Evolutionary conservation across 2,113 vertebrate genomes (phyloP).

Genomic region (Choloepus hoffmanni): DNA sequence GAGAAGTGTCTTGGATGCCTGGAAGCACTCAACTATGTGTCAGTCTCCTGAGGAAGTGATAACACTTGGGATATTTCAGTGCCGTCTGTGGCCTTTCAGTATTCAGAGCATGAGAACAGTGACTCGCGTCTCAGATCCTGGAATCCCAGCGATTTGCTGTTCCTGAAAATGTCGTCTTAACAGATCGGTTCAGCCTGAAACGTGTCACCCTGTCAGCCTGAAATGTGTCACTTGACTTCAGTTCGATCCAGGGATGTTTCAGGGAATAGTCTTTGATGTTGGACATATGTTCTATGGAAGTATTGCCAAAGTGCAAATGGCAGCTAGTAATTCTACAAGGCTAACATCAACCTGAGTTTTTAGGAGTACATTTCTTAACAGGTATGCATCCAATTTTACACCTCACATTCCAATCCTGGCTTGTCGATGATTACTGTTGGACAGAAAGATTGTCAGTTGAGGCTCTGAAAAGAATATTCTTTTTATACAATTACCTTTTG

Average conservation of each 20-base stretch:
- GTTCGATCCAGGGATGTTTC: conserved; percentile 54
- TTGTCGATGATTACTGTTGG: conserved; percentile 54
- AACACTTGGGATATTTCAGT: conserved; percentile 60
- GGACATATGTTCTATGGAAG: conserved; percentile 54
- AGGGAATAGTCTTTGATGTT: conserved; percentile 32
- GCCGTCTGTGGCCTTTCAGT: conserved; percentile 70
- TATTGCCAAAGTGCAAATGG: neutral
- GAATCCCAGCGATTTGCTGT: conserved; percentile 47
- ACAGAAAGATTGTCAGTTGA: conserved; percentile 37
- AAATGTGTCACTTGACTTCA: neutral
- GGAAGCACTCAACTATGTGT: neutral
- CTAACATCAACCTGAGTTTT: neutral
- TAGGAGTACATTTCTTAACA: conserved; percentile 41
- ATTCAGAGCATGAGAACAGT: conserved; percentile 22
- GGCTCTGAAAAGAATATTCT: neutral
- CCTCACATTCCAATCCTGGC: neutral
- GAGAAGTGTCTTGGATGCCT: conserved; percentile 30
- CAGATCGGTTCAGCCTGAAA: conserved; percentile 63
- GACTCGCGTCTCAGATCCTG: conserved; percentile 29
- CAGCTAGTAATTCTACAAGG: neutral
- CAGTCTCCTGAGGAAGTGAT: conserved; percentile 54
- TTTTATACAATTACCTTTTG: neutral
- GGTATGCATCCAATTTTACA: conserved; percentile 35
- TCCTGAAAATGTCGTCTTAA: conserved; percentile 70
- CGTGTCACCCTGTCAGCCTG: conserved; percentile 15